phyloP scores from a whole-genome alignment of 2,113 vertebrate genomes.

The Nematolebias whitei region DNA sequence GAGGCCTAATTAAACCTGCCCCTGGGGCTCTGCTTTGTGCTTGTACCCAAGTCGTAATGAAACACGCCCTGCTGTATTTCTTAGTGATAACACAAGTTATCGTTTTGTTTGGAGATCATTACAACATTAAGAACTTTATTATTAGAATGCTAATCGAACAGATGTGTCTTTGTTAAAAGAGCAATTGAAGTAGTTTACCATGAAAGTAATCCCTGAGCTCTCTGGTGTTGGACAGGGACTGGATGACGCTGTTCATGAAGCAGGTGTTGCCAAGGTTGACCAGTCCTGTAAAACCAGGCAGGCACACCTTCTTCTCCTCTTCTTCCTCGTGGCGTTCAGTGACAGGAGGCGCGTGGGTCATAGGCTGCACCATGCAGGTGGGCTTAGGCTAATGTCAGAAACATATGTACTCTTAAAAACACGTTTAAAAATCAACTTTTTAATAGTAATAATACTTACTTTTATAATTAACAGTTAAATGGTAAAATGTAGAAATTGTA shows the following conservation, averaged over 20 bases:
- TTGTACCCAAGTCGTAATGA: background rate
- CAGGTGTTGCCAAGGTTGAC: conserved; percentile 98
- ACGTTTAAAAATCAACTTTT: background rate
- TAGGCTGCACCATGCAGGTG: conserved; percentile 96
- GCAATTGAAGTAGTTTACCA: conserved; percentile 76
- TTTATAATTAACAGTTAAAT: too few species aligned
- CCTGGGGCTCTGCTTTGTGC: background rate
- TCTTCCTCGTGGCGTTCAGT: conserved; percentile 89
- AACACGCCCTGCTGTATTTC: conserved; percentile 1
- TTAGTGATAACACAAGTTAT: background rate
- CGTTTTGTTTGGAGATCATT: background rate
- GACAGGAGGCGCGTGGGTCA: conserved; percentile 88
- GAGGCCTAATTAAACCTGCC: conserved; percentile 10
- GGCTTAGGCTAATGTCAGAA: conserved; percentile 86
- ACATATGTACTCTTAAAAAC: background rate
- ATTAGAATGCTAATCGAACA: too few species aligned
- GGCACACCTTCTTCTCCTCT: conserved; percentile 94
- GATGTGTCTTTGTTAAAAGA: too few species aligned
- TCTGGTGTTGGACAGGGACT: conserved; percentile 95
- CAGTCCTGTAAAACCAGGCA: conserved; percentile 93
- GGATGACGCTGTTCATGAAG: conserved; percentile 99
- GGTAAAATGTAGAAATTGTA: too few species aligned
- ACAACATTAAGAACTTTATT: too few species aligned
- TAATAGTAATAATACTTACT: too few species aligned
- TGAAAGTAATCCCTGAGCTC: conserved; percentile 98